phyloP scores from a whole-genome alignment of 2,888 invertebrate species.

The Drosophila cognata region DNA sequence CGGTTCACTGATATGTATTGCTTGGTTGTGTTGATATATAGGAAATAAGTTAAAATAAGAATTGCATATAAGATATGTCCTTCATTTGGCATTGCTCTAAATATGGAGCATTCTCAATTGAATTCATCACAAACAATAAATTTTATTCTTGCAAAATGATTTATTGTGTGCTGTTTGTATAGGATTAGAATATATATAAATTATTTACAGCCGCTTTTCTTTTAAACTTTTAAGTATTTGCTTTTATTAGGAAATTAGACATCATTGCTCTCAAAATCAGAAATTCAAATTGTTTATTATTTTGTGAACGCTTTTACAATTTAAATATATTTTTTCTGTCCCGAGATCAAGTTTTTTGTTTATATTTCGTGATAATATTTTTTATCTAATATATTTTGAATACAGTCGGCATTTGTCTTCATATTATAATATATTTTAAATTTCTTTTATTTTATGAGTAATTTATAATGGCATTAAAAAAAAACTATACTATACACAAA shows the following conservation, averaged over 20 bases:
- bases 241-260: not conserved
- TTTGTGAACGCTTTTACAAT: not conserved
- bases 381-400: not conserved
- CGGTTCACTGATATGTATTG: not conserved
- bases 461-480: not conserved
- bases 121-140: not conserved
- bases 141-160: not conserved
- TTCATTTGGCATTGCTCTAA: not conserved
- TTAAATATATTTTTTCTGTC: not conserved
- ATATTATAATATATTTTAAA: no score
- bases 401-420: not conserved
- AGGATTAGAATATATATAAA: not conserved
- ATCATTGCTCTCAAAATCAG: not conserved
- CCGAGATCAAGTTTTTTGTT: not conserved
- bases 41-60: not conserved
- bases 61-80: not conserved
- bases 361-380: not conserved
- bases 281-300: not conserved
- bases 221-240: not conserved
- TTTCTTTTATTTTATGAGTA: not conserved
- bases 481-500: not conserved
- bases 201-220: not conserved
- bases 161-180: not conserved
- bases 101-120: not conserved
- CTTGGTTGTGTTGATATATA: not conserved